Conservation (phyloP, 2,888 invertebrate species). For the Torymus aiolomorphi region DNA sequence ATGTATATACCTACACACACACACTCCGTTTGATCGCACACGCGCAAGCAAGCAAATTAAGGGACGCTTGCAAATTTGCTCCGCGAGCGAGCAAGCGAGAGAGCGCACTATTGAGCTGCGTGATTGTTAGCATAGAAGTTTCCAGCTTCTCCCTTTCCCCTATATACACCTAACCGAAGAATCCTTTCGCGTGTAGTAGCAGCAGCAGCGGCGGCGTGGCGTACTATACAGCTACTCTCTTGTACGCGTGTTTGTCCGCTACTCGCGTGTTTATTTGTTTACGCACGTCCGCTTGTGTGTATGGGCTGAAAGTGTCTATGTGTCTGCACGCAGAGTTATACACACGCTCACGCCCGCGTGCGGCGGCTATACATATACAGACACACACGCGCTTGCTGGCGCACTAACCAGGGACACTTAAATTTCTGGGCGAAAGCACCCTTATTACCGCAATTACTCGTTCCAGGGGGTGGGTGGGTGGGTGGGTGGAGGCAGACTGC, state of each 20-base stretch:
- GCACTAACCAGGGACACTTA: slow-evolving; percentile 55
- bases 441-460: slow-evolving; percentile 59
- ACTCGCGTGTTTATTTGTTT: too few relatives aligned
- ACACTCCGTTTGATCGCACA: neutral
- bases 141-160: neutral
- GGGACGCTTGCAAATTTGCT: slow-evolving; percentile 17
- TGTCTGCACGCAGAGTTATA: too few relatives aligned
- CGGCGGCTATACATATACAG: too few relatives aligned
- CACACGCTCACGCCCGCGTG: neutral
- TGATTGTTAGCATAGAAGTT: slow-evolving; percentile 17
- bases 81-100: neutral
- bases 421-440: slow-evolving; percentile 57
- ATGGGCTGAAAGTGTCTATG: neutral
- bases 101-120: neutral
- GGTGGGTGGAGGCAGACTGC: neutral
- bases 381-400: neutral
- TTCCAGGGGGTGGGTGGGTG: slow-evolving; percentile 25
- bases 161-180: neutral
- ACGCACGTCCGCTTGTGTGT: neutral
- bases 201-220: too few relatives aligned
- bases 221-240: too few relatives aligned
- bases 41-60: slow-evolving; percentile 51
- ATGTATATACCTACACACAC: too few relatives aligned
- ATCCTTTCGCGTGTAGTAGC: neutral
- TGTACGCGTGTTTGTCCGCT: too few relatives aligned